Evolutionary conservation across 2,888 invertebrate genomes (phyloP), one percentile per base, ranked within the genome.

Genomic region (Emmelina monodactyla): DNA sequence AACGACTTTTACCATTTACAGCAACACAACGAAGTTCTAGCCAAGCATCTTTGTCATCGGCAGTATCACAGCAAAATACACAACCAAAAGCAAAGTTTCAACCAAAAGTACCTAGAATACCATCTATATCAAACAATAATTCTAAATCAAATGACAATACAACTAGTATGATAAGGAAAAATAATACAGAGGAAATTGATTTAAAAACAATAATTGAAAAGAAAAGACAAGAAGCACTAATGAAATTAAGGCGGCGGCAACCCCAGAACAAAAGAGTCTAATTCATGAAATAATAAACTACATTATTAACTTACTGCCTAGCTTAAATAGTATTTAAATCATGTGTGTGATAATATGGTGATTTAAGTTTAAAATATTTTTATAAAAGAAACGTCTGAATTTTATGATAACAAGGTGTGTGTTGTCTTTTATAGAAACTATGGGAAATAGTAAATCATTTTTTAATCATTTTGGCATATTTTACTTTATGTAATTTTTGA

Each of bases 161-260:
- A 36, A 36, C 29, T 31, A 35, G 41, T 34, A 44, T 38, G 14
- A 53, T 49, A 37, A 34, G 38, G 13, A 28, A 30, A 16, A 45
- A 15, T 16, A 47, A 34, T 36, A 51, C 25, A 3, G n/a, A 45
- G 16, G 33, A 45, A 28, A 16, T 38, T 30, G 60, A 73, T 44
- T 40, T 76, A 19, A 73, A 68, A 49, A 49, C 46, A 34, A 45
- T 78, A 22, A 76, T 79, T 41, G 79, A 80, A 46, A 75, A 67
- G 50, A 80, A 79, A 53, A 60, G 79, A 44, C 72, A 73, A 46
- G 76, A 80, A 51, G 80, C 81, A 2, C 45, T 81, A 32, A 60
- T 73, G 62, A 79, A 70, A 50, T 55, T 80, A 43, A 60, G 69
- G 48, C 58, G 64, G 10, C 55, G 66, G 31, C 70, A 67, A 25